Percentiles rank a stretch among this genome's conserved stretches.
Evolutionary conservation across 1,140 invertebrate species (phyloP).

Genomic region (Diabrotica virgifera): DNA sequence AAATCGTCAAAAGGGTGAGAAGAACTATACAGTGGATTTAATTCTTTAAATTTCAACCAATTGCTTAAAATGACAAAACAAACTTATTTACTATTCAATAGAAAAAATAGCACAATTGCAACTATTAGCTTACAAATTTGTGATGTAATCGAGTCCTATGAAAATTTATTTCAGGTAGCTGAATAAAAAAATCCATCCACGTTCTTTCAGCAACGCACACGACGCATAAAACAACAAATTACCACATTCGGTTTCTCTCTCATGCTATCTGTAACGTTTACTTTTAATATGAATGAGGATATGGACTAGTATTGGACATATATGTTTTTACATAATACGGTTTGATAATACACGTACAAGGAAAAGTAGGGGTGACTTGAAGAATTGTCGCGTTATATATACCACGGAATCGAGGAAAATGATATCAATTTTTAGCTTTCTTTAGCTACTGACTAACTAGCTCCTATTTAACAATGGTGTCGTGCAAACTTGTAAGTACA

Average conservation of each 20-base stretch:
- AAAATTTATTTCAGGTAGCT: too few relatives aligned
- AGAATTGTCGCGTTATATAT: slow-evolving; percentile 1
- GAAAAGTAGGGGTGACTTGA: neutral
- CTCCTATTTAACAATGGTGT: neutral
- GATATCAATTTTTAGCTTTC: neutral
- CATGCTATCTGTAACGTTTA: neutral
- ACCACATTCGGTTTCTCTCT: neutral
- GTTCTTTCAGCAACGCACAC: neutral
- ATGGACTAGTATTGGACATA: slow-evolving; percentile 3
- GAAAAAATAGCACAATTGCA: too few relatives aligned
- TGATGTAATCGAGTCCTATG: too few relatives aligned
- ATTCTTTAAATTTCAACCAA: too few relatives aligned
- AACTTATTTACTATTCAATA: too few relatives aligned
- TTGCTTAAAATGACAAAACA: too few relatives aligned
- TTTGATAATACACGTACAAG: neutral
- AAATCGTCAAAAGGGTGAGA: too few relatives aligned
- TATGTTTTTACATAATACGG: neutral
- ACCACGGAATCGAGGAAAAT: neutral
- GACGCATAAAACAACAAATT: neutral
- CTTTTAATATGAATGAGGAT: slow-evolving; percentile 1
- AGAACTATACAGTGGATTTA: too few relatives aligned
- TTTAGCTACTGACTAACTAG: neutral
- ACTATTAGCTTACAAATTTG: too few relatives aligned
- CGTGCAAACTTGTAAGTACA: neutral
- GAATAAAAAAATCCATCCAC: too few relatives aligned